A percentile compares a stretch with the other conserved stretches of the same genome.
phyloP scores from a whole-genome alignment of 2,888 invertebrate genomes.

The Emmelina monodactyla region DNA sequence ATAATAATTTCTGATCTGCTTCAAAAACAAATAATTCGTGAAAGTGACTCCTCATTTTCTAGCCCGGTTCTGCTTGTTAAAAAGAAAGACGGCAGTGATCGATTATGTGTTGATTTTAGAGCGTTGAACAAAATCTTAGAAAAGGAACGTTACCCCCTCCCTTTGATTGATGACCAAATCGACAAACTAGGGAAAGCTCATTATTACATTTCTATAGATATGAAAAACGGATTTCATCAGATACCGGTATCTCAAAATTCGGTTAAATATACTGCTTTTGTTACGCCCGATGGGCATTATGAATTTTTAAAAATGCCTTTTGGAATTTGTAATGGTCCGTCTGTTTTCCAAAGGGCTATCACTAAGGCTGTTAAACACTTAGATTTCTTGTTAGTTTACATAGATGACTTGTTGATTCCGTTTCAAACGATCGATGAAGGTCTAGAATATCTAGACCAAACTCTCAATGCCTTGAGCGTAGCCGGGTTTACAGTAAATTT shows the following conservation, averaged over 20 bases:
- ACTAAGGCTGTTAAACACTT: constrained; percentile 13
- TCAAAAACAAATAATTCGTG: constrained; percentile 13
- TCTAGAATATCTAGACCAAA: constrained; percentile 10
- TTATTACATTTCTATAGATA: constrained; percentile 13
- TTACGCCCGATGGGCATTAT: constrained; percentile 13
- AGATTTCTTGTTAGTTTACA: constrained; percentile 14
- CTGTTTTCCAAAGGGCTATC: constrained; percentile 16
- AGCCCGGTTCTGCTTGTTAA: constrained; percentile 17
- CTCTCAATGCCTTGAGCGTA: constrained; percentile 4
- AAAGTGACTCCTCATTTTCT: constrained; percentile 15
- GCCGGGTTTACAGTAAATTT: constrained; percentile 13
- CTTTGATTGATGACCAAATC: constrained; percentile 17
- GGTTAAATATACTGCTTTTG: constrained; percentile 15
- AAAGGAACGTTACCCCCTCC: constrained; percentile 16
- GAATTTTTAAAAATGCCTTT: constrained; percentile 18
- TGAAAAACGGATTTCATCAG: constrained; percentile 15
- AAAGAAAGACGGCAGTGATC: constrained; percentile 15
- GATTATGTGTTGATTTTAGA: constrained; percentile 17
- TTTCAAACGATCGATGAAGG: constrained; percentile 12
- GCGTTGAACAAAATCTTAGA: constrained; percentile 14
- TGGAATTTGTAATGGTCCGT: constrained; percentile 16
- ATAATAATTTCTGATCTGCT: constrained; percentile 14
- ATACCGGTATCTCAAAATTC: constrained; percentile 10
- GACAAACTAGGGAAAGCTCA: constrained; percentile 15
- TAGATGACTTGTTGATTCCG: constrained; percentile 16